Evolutionary conservation across 2,888 invertebrate genomes (phyloP), one percentile per base, ranked within the genome.

Genomic region (Ophioninae sp.): DNA sequence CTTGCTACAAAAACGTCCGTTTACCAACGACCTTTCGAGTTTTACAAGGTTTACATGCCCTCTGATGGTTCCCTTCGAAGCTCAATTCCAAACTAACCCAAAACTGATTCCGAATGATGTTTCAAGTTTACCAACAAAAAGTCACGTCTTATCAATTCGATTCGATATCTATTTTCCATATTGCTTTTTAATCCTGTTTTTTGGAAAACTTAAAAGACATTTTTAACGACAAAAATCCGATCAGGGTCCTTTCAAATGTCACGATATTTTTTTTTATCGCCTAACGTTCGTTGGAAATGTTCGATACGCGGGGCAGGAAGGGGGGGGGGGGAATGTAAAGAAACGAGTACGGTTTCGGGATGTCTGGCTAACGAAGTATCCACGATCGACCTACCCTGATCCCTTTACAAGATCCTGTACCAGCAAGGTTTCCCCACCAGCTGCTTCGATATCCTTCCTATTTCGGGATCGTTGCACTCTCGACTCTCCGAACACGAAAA

Each of bases 321-420:
- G 72, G 68, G 30, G n/a, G 44, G 70, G 44, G 56, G 61, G 41
- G 50, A 61, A 72, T 57, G 68, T 39, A 78, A 74, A 74, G 67
- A 81, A 82, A 68, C 76, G 76, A 77, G 80, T 83, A 81, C 68
- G 83, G 83, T 83, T 83, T 83, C 83, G 7, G 77, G 68, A 80
- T 65, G 75, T 76, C 72, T 68, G 83, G 62, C 72, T 64, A 65
- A 41, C 61, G 13, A 21, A 67, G 59, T 30, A 73, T 67, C 13
- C 17, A 50, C 67, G 64, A 44, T 64, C 61, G 62, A 74, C 13
- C 56, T 70, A 50, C 41, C 70, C 56, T 10, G 21, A 82, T 84
- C 81, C 84, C 79, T 84, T 84, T 79, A 76, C 84, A 75, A 79
- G 84, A 84, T 81, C 79, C 81, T 76, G 80, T 76, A 84, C 72